Evolutionary conservation across 1,140 invertebrate species (phyloP).

Genomic region (Lerema accius): DNA sequence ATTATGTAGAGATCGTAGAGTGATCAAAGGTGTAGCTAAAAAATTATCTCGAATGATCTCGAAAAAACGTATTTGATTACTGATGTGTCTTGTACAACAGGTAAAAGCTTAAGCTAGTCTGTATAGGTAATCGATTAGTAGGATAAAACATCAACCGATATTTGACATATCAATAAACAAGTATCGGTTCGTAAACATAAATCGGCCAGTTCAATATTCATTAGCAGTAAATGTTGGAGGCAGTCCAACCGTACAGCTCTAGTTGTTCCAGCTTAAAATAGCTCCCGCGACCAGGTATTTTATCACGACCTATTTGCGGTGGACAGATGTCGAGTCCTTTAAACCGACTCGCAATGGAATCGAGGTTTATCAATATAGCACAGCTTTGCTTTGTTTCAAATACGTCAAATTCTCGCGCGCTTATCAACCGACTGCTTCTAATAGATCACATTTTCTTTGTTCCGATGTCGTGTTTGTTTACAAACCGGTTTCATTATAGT

Average conservation of each 20-base stretch:
- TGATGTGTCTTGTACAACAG: too few species aligned
- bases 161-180: constrained; percentile 3
- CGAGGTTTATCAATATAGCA: constrained; percentile 15
- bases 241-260: constrained; percentile 67
- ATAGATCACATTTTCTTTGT: constrained; percentile 12
- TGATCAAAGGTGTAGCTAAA: too few species aligned
- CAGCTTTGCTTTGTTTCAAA: constrained; percentile 10
- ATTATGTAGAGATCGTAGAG: too few species aligned
- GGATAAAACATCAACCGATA: not conserved
- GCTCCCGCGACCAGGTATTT: constrained; percentile 56
- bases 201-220: constrained; percentile 24
- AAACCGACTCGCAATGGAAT: constrained; percentile 35
- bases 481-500: not conserved
- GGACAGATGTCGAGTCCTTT: constrained; percentile 54
- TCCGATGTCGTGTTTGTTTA: constrained; percentile 2
- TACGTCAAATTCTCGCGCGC: constrained; percentile 7
- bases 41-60: too few species aligned
- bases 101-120: too few species aligned
- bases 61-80: too few species aligned
- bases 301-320: constrained; percentile 63
- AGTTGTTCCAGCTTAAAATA: constrained; percentile 70
- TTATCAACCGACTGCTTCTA: not conserved
- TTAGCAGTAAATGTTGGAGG: constrained; percentile 56
- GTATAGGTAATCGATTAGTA: too few species aligned
- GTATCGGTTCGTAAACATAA: constrained; percentile 23